These are phyloP conservation scores for Pseudomyrmex cubaensis DNA, from an alignment of 1,140 invertebrate species.

Conservation along the genomic window DNA sequence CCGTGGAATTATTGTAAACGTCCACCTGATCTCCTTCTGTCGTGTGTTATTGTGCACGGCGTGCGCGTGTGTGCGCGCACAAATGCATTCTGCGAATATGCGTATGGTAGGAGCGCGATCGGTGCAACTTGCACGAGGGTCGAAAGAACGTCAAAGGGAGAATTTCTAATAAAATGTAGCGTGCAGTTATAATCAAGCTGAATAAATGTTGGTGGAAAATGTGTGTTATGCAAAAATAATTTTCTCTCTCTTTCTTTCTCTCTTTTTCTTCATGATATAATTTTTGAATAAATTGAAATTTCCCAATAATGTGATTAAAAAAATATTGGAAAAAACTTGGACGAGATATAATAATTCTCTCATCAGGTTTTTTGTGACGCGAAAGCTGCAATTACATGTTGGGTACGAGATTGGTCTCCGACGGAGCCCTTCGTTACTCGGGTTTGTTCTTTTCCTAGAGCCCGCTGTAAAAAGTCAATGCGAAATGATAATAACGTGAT, in stretches of 20 bases:
- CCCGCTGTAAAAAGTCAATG: not conserved
- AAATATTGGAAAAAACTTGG: not conserved
- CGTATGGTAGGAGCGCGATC: not conserved
- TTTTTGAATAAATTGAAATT: not conserved
- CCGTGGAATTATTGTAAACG: constrained; percentile 59
- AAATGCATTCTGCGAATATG: not conserved
- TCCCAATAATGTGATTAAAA: not conserved
- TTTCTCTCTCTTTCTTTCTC: too few relatives aligned
- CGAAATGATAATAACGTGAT: not conserved
- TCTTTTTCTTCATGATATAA: too few relatives aligned
- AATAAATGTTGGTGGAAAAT: too few relatives aligned
- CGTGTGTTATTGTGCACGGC: constrained; percentile 34
- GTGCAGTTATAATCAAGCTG: too few relatives aligned
- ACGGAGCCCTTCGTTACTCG: not conserved
- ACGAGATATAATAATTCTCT: not conserved
- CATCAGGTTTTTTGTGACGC: not conserved
- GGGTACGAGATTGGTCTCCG: not conserved
- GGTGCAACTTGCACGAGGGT: too few relatives aligned
- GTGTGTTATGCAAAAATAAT: too few relatives aligned
- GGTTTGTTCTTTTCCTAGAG: not conserved
- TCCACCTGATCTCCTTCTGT: constrained; percentile 72
- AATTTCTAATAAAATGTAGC: too few relatives aligned
- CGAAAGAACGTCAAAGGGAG: too few relatives aligned
- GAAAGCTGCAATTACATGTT: not conserved
- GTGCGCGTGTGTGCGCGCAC: not conserved